Percentiles rank a stretch among this genome's conserved stretches.
Evolutionary conservation across 1,140 invertebrate genomes (phyloP).

Genomic region (Cardiocondyla obscurior): DNA sequence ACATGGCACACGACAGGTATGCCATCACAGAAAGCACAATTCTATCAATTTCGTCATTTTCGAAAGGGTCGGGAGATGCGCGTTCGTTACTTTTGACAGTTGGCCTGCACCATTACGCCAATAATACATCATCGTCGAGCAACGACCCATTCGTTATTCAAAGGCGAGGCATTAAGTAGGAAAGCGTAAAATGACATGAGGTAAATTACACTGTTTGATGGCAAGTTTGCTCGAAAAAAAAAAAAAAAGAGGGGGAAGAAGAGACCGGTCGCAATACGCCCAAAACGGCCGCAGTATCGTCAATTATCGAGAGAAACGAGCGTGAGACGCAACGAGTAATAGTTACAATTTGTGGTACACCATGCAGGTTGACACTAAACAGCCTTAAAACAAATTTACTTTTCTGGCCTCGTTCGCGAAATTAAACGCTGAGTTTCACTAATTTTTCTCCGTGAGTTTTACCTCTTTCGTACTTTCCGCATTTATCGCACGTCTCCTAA

Average conservation of each 20-base stretch:
- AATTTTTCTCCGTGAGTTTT: too few relatives aligned
- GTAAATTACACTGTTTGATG: conserved; percentile 20
- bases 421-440: background rate
- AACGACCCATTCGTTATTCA: conserved; percentile 14
- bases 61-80: background rate
- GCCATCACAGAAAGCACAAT: conserved; percentile 31
- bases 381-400: background rate
- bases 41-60: conserved; percentile 49
- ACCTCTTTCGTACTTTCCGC: too few relatives aligned
- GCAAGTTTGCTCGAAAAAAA: conserved; percentile 13
- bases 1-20: conserved; percentile 19
- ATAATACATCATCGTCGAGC: conserved; percentile 27
- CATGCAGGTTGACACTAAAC: background rate
- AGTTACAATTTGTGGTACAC: background rate
- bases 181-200: conserved; percentile 27
- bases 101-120: conserved; percentile 53
- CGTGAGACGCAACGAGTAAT: conserved; percentile 11
- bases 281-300: background rate
- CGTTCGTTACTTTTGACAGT: conserved; percentile 50
- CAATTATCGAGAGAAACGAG: conserved; percentile 37
- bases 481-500: too few relatives aligned
- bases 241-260: background rate
- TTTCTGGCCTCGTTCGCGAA: background rate
- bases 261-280: background rate
- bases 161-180: background rate